phyloP scores from a whole-genome alignment of 2,797 vertebrate genomes.

The Hyperoplus lanceolatus region DNA sequence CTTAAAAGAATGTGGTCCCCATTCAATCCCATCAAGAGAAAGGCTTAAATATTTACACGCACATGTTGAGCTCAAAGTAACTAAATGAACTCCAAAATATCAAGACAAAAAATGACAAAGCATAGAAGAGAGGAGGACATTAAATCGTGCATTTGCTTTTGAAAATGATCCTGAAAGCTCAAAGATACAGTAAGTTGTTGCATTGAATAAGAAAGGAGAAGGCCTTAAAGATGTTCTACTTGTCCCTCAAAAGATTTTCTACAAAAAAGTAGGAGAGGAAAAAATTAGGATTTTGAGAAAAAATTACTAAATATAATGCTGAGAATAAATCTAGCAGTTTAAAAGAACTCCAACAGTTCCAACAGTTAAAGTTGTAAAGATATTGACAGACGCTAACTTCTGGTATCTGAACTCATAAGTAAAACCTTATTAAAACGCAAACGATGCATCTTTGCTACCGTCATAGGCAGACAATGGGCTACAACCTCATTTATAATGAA shows the following conservation, averaged over 20 bases:
- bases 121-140: not conserved
- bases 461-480: no score
- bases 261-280: no score
- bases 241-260: not conserved
- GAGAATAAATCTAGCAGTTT: no score
- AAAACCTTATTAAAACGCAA: no score
- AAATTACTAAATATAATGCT: no score
- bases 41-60: slow-evolving; percentile 46
- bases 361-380: no score
- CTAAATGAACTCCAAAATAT: slow-evolving; percentile 13
- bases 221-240: not conserved
- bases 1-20: slow-evolving; percentile 5
- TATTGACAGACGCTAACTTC: no score
- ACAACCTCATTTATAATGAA: no score
- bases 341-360: no score
- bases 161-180: not conserved
- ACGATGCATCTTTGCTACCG: no score
- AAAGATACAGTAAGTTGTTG: not conserved
- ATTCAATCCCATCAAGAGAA: slow-evolving; percentile 14
- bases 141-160: not conserved
- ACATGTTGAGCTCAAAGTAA: slow-evolving; percentile 26
- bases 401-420: no score
- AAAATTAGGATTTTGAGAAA: no score
- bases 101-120: not conserved
- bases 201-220: not conserved